These are phyloP conservation scores for Trochalopteron elliotii DNA, from an alignment of 2,113 vertebrate species.

Conservation along the genomic window DNA sequence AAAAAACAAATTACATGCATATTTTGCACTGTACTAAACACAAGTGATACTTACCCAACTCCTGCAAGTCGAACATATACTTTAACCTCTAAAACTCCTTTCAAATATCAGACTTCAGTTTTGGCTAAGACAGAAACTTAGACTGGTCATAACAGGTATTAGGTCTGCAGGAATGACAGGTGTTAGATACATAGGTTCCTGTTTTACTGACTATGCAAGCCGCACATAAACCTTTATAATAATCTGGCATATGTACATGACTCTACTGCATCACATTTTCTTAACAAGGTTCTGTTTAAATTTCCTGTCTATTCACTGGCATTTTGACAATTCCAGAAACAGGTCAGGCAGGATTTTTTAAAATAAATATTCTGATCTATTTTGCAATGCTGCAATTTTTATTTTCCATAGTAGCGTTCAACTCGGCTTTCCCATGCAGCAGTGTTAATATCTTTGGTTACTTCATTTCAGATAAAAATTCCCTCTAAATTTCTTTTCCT, in stretches of 20 bases:
- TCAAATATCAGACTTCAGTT: background rate
- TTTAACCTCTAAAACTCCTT: background rate
- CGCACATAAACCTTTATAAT: background rate
- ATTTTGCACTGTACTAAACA: background rate
- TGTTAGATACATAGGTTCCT: background rate
- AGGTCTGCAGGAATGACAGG: background rate
- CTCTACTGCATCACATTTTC: background rate
- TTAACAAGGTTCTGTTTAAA: background rate
- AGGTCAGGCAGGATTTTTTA: background rate
- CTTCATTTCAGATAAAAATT: background rate
- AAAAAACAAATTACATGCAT: background rate
- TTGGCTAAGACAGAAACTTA: background rate
- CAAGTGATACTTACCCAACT: background rate
- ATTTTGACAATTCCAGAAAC: background rate
- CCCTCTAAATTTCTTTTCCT: background rate
- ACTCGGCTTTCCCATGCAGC: background rate
- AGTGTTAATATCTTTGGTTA: background rate
- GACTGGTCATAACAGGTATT: background rate
- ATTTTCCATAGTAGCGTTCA: background rate
- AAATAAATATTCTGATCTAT: background rate
- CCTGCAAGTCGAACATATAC: background rate
- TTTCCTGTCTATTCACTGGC: background rate
- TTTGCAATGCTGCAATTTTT: background rate
- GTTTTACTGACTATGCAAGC: background rate
- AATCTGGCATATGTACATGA: background rate